Evolutionary conservation across 2,888 invertebrate species (phyloP), one percentile per base, ranked within the genome.

Genomic region (Hipparchia sbordonii): DNA sequence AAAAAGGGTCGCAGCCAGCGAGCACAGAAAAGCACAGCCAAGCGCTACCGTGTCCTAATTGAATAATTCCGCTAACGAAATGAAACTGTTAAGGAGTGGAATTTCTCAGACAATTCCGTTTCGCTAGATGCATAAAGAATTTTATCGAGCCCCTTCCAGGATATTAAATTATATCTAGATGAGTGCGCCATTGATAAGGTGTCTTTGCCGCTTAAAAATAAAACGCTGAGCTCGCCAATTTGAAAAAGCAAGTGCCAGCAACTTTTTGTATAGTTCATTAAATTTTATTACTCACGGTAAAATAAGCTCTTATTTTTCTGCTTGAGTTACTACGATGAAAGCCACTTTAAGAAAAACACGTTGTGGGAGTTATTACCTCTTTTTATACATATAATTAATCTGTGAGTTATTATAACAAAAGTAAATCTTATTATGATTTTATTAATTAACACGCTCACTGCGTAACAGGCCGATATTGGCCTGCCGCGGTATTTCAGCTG

Each of bases 31-130:
- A 71, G 74, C 74, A 75, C 68, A 74, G 74, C 71, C 74, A 73
- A 74, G 81, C 77, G 79, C 80, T 80, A 77, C 80, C 72, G 77
- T 79, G 82, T 81, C 83, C 83, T 89, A 91, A 91, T 91, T 89
- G 88, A 90, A 91, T 90, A 88, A 91, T 91, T 90, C 89, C 87
- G 89, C 87, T 90, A 91, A 85, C 87, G 87, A 88, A 91, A 91
- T 90, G 89, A 90, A 90, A 90, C 88, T 85, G 87, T 79, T 79
- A 79, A 79, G 73, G 75, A 78, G 78, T 76, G 77, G 74, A 73
- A 85, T 88, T 87, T 85, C 86, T 84, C 86, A 84, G 87, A 86
- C 85, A 85, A 86, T 88, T 87, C 84, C 83, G 79, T 82, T 81
- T 81, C 83, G 85, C 83, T 83, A 85, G 86, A 84, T 89, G 86